These are phyloP conservation scores for Chondrosia reniformis DNA, from an alignment of 37 sponge, comb jelly and placozoan genomes.

Conservation along the genomic window DNA sequence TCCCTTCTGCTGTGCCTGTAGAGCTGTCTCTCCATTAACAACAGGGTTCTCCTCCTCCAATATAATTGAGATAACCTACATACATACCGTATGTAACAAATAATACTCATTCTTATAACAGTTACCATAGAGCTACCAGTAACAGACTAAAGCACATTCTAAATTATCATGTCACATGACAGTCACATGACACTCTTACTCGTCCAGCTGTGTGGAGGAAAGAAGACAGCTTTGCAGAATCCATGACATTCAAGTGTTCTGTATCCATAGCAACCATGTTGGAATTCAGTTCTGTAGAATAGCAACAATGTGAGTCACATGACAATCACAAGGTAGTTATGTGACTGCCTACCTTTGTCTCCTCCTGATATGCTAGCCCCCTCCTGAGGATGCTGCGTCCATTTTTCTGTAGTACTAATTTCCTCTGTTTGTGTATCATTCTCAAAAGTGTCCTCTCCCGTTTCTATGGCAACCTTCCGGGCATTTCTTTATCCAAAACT, in stretches of 20 bases:
- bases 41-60: conserved; percentile 32
- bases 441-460: conserved; percentile 78
- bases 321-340: too few relatives aligned
- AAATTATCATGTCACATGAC: too few relatives aligned
- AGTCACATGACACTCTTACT: too few relatives aligned
- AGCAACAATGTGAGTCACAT: too few relatives aligned
- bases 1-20: background rate
- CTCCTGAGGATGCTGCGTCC: conserved; percentile 91
- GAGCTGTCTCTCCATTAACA: conserved; percentile 1
- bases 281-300: too few relatives aligned
- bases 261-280: too few relatives aligned
- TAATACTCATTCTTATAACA: too few relatives aligned
- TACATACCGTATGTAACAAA: background rate
- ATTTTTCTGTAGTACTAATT: conserved; percentile 24
- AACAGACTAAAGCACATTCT: too few relatives aligned
- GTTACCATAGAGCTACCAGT: too few relatives aligned
- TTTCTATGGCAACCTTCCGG: conserved; percentile 69
- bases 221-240: too few relatives aligned
- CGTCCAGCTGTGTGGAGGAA: too few relatives aligned
- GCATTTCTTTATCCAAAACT: conserved; percentile 70
- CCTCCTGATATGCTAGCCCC: conserved; percentile 39
- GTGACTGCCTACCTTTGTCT: conserved; percentile 25
- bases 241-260: too few relatives aligned
- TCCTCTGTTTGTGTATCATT: conserved; percentile 76
- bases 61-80: conserved; percentile 32